Evolutionary conservation across 2,113 vertebrate genomes (phyloP).

Genomic region (Mirounga angustirostris): DNA sequence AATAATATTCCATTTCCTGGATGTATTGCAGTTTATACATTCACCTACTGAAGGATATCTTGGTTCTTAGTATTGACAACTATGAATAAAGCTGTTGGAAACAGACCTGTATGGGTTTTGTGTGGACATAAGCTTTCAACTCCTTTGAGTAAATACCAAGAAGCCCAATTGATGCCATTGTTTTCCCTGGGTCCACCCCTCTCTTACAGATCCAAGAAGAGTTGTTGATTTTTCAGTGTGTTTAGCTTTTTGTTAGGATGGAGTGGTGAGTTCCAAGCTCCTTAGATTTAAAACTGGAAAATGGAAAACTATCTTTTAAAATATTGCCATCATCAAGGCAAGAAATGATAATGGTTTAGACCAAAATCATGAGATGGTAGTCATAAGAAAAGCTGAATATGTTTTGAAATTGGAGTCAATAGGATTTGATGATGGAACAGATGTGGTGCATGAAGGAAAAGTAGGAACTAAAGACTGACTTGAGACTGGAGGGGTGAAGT

Average conservation of each 20-base stretch:
- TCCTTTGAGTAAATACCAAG: not conserved
- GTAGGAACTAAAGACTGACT: not conserved
- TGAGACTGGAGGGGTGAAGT: not conserved
- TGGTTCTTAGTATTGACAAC: not conserved
- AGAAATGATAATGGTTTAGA: not conserved
- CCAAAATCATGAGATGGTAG: not conserved
- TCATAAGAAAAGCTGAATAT: not conserved
- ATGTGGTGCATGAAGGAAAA: not conserved
- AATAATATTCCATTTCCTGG: not conserved
- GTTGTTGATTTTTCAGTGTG: not conserved
- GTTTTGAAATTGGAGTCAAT: not conserved
- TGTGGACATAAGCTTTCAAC: not conserved
- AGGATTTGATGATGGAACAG: not conserved
- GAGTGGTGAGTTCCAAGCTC: not conserved
- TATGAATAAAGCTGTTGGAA: not conserved
- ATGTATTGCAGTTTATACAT: not conserved
- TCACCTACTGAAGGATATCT: not conserved
- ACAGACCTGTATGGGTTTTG: not conserved
- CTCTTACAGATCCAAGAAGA: not conserved
- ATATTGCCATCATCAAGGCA: not conserved
- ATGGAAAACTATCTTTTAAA: not conserved
- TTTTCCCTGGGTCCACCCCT: not conserved
- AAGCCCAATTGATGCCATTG: no score
- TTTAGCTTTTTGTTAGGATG: not conserved
- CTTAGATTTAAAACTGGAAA: not conserved